Evolutionary conservation across 2,888 invertebrate genomes (phyloP).

Genomic region (Cynaeus angustus): DNA sequence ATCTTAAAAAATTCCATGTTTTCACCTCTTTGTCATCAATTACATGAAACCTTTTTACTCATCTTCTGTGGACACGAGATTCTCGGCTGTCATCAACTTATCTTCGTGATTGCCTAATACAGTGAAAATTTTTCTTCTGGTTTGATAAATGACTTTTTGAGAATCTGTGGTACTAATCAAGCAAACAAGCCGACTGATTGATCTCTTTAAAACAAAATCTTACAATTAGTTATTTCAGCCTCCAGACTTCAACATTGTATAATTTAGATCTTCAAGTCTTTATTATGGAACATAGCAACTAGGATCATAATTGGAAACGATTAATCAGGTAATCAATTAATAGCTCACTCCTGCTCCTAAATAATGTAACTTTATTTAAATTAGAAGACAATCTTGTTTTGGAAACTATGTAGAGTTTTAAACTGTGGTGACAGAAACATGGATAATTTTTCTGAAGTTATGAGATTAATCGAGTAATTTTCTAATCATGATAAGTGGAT

Average conservation of each 20-base stretch:
- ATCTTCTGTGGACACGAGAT: constrained; percentile 11
- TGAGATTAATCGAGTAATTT: too few relatives aligned
- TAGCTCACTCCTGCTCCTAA: constrained; percentile 13
- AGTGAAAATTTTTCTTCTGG: neutral
- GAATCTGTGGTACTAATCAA: constrained; percentile 19
- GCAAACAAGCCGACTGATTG: constrained; percentile 33
- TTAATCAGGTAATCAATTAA: constrained; percentile 38
- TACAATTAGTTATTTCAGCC: constrained; percentile 29
- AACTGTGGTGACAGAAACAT: constrained; percentile 4
- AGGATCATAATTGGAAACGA: constrained; percentile 28
- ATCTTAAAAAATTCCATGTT: constrained; percentile 30
- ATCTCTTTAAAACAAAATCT: constrained; percentile 17
- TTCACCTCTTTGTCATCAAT: constrained; percentile 2
- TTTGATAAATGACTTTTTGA: constrained; percentile 24
- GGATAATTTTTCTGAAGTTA: constrained; percentile 6
- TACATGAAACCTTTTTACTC: too few relatives aligned
- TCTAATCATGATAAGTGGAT: neutral
- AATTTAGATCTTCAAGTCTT: constrained; percentile 24
- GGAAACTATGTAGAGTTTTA: constrained; percentile 2
- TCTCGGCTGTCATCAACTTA: neutral
- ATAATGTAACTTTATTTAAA: constrained; percentile 25
- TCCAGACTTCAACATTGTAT: constrained; percentile 16
- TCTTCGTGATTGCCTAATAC: constrained; percentile 1
- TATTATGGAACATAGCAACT: constrained; percentile 26
- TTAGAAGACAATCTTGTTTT: constrained; percentile 7